These are phyloP conservation scores for Parasteatoda tepidariorum DNA, from an alignment of 1,140 invertebrate genomes.

Conservation along the genomic window DNA sequence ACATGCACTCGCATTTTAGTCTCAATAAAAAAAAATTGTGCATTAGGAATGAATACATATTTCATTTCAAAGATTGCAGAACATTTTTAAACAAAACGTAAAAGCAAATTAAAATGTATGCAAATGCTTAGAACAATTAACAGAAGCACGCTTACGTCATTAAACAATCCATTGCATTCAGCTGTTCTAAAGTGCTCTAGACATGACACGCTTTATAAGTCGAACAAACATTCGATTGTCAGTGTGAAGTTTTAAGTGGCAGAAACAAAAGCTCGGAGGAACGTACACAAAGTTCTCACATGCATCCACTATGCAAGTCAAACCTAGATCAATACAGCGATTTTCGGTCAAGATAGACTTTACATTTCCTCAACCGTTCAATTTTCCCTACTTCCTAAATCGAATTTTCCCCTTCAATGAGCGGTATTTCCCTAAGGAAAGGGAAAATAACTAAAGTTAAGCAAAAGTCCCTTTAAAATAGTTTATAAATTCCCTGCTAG, in stretches of 20 bases:
- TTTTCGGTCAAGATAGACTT: constrained; percentile 48
- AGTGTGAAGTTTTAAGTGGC: neutral
- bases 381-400: constrained; percentile 21
- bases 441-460: neutral
- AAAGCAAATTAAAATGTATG: neutral
- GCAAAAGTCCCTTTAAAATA: neutral
- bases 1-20: no score
- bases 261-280: neutral
- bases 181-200: no score
- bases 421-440: neutral
- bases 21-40: no score
- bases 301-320: neutral
- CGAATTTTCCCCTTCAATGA: constrained; percentile 23
- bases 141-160: neutral
- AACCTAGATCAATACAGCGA: constrained; percentile 52
- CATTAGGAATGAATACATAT: no score
- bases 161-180: no score
- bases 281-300: constrained; percentile 6
- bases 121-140: neutral
- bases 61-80: no score
- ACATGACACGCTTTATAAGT: no score
- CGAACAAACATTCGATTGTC: neutral
- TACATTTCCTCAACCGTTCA: neutral
- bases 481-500: no score
- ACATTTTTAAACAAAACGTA: no score